phyloP scores from a whole-genome alignment of 1,140 invertebrate species.

The Lordiphosa clarofinis region DNA sequence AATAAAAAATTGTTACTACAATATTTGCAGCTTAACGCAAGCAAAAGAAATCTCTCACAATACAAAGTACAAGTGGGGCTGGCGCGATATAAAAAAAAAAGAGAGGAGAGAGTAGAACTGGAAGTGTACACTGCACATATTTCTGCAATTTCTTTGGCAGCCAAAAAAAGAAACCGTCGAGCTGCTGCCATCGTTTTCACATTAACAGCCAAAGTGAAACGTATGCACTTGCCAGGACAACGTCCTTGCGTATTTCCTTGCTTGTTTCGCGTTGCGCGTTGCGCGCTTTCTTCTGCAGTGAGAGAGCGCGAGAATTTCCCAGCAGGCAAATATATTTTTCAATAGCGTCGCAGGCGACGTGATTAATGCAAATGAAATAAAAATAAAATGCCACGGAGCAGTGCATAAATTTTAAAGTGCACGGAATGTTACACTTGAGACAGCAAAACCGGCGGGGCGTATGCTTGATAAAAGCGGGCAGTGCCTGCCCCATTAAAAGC shows the following conservation, averaged over 20 bases:
- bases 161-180: constrained; percentile 38
- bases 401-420: constrained; percentile 70
- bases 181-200: constrained; percentile 74
- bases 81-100: neutral
- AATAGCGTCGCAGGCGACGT: constrained; percentile 73
- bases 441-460: constrained; percentile 42
- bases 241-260: constrained; percentile 47
- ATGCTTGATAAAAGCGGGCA: constrained; percentile 50
- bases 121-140: constrained; percentile 16
- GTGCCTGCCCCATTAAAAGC: constrained; percentile 55
- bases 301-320: constrained; percentile 66
- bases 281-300: constrained; percentile 34
- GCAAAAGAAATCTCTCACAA: constrained; percentile 51
- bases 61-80: constrained; percentile 48
- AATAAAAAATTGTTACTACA: constrained; percentile 73
- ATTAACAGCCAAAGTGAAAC: constrained; percentile 74
- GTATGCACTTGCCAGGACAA: constrained; percentile 61
- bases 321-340: constrained; percentile 78
- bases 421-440: constrained; percentile 74
- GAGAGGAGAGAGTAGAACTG: too few species aligned
- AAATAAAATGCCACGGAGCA: constrained; percentile 43
- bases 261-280: too few species aligned
- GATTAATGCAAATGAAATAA: constrained; percentile 78
- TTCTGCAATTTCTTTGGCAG: constrained; percentile 61
- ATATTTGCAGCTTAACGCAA: constrained; percentile 68